Evolutionary conservation across 2,113 vertebrate genomes (phyloP).

Genomic region (Cephalopterus ornatus): DNA sequence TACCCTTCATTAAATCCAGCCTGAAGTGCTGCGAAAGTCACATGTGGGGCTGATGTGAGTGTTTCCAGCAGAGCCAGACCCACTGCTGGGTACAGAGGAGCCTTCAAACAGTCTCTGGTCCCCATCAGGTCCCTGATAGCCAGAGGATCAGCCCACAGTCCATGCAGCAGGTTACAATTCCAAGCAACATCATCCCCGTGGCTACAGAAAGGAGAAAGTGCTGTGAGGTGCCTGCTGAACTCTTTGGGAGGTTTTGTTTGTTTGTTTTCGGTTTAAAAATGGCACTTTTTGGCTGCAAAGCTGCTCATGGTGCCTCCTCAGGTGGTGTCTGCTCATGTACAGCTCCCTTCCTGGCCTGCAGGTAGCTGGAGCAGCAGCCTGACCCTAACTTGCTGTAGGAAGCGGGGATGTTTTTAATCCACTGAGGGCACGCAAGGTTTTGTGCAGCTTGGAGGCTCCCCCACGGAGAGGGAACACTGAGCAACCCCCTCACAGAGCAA

Average conservation of each 20-base stretch:
- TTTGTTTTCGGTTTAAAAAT: background rate
- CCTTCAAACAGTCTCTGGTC: accelerated
- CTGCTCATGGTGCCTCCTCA: background rate
- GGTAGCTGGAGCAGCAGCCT: background rate
- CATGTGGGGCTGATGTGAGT: background rate
- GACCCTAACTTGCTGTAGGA: background rate
- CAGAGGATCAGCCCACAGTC: background rate
- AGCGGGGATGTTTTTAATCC: background rate
- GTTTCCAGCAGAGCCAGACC: background rate
- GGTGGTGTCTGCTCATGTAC: accelerated
- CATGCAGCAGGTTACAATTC: too few relatives aligned
- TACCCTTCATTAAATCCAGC: background rate
- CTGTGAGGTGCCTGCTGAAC: background rate
- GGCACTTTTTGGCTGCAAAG: background rate
- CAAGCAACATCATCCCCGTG: accelerated
- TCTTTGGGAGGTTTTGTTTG: background rate
- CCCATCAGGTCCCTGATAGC: background rate
- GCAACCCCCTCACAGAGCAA: background rate
- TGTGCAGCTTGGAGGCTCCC: background rate
- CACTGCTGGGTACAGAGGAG: background rate
- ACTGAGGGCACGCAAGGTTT: accelerated
- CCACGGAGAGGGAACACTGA: background rate
- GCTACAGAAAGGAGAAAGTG: background rate
- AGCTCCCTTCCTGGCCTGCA: background rate
- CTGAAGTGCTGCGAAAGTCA: background rate